A percentile compares a stretch with the other conserved stretches of the same genome.
Conservation (phyloP, 2,113 vertebrate genomes). For the Rhynchomys soricoides region DNA sequence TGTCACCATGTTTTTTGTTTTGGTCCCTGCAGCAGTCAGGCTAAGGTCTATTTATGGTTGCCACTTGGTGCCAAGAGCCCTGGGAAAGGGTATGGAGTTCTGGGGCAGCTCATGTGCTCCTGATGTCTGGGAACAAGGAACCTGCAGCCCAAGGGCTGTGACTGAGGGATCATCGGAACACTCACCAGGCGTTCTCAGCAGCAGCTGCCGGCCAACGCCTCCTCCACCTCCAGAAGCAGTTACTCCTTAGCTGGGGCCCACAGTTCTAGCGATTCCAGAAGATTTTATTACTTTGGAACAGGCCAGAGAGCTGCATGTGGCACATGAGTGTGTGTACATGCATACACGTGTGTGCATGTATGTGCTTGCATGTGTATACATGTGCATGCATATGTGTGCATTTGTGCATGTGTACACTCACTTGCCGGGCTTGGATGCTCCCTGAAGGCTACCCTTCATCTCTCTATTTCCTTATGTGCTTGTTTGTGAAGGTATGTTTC, state of each 20-base stretch:
- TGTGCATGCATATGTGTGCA: background rate
- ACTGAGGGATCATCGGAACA: background rate
- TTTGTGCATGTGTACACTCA: background rate
- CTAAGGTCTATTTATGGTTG: background rate
- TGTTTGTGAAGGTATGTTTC: background rate
- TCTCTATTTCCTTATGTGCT: background rate
- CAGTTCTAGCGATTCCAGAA: slow-evolving; percentile 70
- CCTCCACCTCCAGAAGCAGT: slow-evolving; percentile 12
- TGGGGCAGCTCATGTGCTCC: background rate
- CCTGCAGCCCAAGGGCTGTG: background rate
- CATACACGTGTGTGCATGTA: background rate
- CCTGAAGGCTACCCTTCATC: rapidly evolving
- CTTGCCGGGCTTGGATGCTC: background rate
- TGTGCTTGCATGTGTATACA: background rate
- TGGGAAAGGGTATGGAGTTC: background rate
- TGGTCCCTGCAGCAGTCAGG: background rate
- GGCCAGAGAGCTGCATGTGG: background rate
- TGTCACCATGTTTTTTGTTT: rapidly evolving
- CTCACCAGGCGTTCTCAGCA: background rate
- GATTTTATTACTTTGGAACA: slow-evolving; percentile 74
- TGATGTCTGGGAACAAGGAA: background rate
- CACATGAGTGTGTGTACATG: background rate
- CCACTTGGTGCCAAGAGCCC: background rate
- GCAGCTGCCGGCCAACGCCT: background rate
- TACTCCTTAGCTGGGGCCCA: slow-evolving; percentile 42